Base-by-base conservation (phyloP, 2,113 vertebrate species). In the Rhabdomys dilectus region DNA sequence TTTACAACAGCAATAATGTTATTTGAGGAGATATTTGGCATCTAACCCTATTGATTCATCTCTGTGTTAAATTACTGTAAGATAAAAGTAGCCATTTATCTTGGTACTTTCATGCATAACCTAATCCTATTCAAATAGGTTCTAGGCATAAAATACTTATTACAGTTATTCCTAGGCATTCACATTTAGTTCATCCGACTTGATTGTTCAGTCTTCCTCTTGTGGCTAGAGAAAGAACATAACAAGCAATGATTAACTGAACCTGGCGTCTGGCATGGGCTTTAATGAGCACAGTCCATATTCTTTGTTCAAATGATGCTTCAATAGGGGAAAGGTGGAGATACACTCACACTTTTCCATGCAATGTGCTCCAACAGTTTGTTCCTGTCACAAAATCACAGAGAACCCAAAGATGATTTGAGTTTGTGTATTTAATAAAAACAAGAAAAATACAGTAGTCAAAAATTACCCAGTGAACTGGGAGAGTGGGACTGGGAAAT, bases 61-160 rank as follows among this genome's bases (percentile, higher is more conserved):
- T 91, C 26, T 7, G 82, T 70, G 12, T 95, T 94, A 68, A 95
- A 91, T 87, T 77, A 85, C 39, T 26, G 0, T 72, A 72, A 77
- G 10, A 89, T 68, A 78, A 75, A n/a, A 9, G 70, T 88, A 90
- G 75, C 39, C 91, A 73, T 92, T 94, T 60, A 85, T 90, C 87
- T 60, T 21, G 51, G 22, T 16, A 89, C 36, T 72, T 92, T 93
- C 93, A 56, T 64, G 48, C n/a, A 62, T 39, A 93, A 36, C n/a
- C 34, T 80, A 72, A 73, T 93, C 90, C 56, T 76, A 96, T 53
- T 72, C 17, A 92, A 90, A 85, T 81, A 88, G 76, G 86, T 36
- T 84, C 26, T 95, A 91, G 72, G 64, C 31, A 95, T 94, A 86
- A 96, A 93, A 39, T 81, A 89, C 64, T 92, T 86, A 91, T 84